Evolutionary conservation across 2,797 vertebrate genomes (phyloP).

Genomic region (Catostomus latipinnis): DNA sequence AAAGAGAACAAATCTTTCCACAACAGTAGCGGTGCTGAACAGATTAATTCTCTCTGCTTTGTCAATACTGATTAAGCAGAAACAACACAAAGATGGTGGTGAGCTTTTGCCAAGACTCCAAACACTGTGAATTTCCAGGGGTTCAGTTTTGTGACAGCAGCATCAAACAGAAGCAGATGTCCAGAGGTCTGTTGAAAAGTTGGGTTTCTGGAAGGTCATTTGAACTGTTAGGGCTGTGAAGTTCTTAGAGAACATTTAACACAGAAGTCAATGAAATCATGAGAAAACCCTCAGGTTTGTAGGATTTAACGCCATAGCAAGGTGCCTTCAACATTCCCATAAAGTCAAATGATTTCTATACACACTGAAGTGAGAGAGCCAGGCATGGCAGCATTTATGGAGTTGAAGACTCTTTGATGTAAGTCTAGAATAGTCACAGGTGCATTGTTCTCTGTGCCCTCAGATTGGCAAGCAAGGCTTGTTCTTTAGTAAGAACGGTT

Average conservation of each 20-base stretch:
- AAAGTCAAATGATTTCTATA: constrained; percentile 27
- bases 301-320: constrained; percentile 17
- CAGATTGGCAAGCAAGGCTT: constrained; percentile 36
- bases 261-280: constrained; percentile 18
- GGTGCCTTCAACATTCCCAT: constrained; percentile 7
- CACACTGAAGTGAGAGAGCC: constrained; percentile 30
- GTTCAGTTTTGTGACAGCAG: constrained; percentile 9
- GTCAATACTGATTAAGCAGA: constrained; percentile 31
- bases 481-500: constrained; percentile 30
- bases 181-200: constrained; percentile 18
- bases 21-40: constrained; percentile 46
- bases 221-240: background rate
- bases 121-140: constrained; percentile 9
- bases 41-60: constrained; percentile 35
- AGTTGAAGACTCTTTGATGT: constrained; percentile 13
- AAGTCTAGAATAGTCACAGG: constrained; percentile 18
- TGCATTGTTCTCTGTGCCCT: constrained; percentile 33
- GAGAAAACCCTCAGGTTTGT: constrained; percentile 7
- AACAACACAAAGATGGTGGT: constrained; percentile 35
- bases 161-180: constrained; percentile 20
- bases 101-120: constrained; percentile 19
- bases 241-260: background rate
- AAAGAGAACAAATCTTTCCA: constrained; percentile 50
- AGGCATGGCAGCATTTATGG: background rate
- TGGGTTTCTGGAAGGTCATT: constrained; percentile 12